Evolutionary conservation across 1,140 invertebrate genomes (phyloP), one percentile per base, ranked within the genome.

Genomic region (Caenorhabditis tropicalis): DNA sequence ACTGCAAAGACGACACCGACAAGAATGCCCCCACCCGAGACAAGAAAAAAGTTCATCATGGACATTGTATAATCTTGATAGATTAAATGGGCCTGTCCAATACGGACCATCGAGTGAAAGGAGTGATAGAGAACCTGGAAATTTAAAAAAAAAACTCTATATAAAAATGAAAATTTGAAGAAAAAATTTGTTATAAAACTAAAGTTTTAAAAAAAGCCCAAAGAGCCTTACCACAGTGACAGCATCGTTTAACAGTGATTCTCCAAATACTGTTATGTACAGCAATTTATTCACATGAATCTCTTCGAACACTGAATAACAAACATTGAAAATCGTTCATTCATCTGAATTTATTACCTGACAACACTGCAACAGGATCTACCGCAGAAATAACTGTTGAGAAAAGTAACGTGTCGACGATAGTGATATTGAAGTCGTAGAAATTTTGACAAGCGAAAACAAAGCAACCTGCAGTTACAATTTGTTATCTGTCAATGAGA

Each of bases 231-330:
- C 97, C 93, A 99, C 98, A 19, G 97, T 95, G 82, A 99, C 96
- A 19, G 97, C 97, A 94, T 99, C 97, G 92, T 99, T 99, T 0
- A 99, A 92, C 88, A 99, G 97, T 89, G 96, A 97, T 92, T 99
- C 97, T 39, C 97, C 97, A 93, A 99, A 98, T 0, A 98, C 96
- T 92, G 98, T 95, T 96, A 98, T 99, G 92, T 98, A 98, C 0
- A 98, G 92, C 5, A 98, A 95, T n/a, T 96, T 96, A 92, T 98
- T 87, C 79, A 88, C 85, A 82, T 88, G 87, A 15, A 88, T 88
- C 65, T 88, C 86, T 74, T 88, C 87, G 74, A 88, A 88, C 5
- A 88, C 83, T 70, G 80, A 53, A 65, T 6, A 43, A 43, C 39
- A 43, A 5, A 56, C 9, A 81, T 16, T 51, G 6, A 0, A 9